These are phyloP conservation scores for Reinhardtius hippoglossoides DNA, from an alignment of 2,113 vertebrate genomes.

Conservation along the genomic window DNA sequence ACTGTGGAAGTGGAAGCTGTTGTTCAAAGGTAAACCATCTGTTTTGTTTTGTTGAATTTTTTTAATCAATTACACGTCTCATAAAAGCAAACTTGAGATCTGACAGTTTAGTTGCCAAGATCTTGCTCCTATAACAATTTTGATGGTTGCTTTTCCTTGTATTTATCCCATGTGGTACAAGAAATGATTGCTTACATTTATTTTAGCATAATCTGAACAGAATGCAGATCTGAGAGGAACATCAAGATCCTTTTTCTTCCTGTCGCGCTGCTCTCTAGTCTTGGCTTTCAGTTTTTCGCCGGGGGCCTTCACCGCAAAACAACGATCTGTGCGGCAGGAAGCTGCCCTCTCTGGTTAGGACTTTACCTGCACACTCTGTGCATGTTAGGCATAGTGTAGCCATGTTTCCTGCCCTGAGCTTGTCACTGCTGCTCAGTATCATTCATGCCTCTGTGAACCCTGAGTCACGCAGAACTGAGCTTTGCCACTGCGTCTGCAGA, in stretches of 20 bases:
- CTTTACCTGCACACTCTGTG: constrained; percentile 55
- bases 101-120: constrained; percentile 13
- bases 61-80: not conserved
- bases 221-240: constrained; percentile 17
- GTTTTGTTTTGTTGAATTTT: constrained; percentile 4
- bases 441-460: constrained; percentile 65
- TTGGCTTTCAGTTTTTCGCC: constrained; percentile 26
- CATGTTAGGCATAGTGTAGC: constrained; percentile 43
- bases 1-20: constrained; percentile 85
- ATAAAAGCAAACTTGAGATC: constrained; percentile 30
- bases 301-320: constrained; percentile 20
- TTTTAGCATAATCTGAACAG: constrained; percentile 32
- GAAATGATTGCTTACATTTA: constrained; percentile 8
- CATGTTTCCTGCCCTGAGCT: constrained; percentile 45
- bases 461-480: constrained; percentile 62
- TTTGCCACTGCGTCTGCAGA: constrained; percentile 77
- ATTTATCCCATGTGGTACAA: constrained; percentile 16
- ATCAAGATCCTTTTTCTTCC: constrained; percentile 4
- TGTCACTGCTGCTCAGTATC: constrained; percentile 69
- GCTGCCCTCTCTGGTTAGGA: constrained; percentile 50
- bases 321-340: constrained; percentile 36
- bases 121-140: not conserved
- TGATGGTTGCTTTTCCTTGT: not conserved
- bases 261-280: constrained; percentile 28
- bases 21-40: constrained; percentile 84